These are phyloP conservation scores for Alentia gelatinosa DNA, from an alignment of 2,888 invertebrate genomes.

Conservation along the genomic window DNA sequence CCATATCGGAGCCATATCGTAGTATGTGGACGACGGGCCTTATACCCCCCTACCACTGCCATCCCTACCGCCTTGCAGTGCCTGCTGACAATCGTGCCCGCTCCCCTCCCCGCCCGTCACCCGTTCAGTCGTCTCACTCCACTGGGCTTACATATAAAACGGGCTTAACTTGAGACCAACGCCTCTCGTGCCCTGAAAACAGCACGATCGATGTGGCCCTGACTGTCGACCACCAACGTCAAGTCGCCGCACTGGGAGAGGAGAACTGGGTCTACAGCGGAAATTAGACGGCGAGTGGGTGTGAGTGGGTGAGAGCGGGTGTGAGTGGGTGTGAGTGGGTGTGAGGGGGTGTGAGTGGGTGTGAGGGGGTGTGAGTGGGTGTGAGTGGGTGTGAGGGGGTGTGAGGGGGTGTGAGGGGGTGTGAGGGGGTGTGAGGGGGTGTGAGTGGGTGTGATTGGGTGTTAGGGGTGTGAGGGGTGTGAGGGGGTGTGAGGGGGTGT, in stretches of 20 bases:
- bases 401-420: too few species aligned
- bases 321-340: not conserved
- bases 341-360: not conserved
- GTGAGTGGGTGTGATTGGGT: too few species aligned
- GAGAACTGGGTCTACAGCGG: not conserved
- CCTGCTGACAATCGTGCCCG: not conserved
- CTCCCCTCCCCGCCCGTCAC: not conserved
- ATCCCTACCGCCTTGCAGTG: not conserved
- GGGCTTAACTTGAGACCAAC: constrained; percentile 18
- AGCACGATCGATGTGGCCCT: not conserved
- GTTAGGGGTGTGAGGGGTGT: too few species aligned
- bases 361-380: not conserved
- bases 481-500: too few species aligned
- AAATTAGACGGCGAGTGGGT: not conserved
- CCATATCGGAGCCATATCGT: too few species aligned
- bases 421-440: too few species aligned
- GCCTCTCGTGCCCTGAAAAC: not conserved
- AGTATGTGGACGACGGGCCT: too few species aligned
- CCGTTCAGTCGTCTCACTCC: too few species aligned
- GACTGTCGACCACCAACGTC: not conserved
- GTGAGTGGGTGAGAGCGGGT: not conserved
- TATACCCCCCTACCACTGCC: not conserved
- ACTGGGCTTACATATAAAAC: not conserved
- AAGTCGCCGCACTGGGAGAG: not conserved
- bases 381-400: not conserved